Percentiles rank a stretch among this genome's conserved stretches.
Evolutionary conservation across 2,888 invertebrate species (phyloP).

Genomic region (Toxonevra muliebris): DNA sequence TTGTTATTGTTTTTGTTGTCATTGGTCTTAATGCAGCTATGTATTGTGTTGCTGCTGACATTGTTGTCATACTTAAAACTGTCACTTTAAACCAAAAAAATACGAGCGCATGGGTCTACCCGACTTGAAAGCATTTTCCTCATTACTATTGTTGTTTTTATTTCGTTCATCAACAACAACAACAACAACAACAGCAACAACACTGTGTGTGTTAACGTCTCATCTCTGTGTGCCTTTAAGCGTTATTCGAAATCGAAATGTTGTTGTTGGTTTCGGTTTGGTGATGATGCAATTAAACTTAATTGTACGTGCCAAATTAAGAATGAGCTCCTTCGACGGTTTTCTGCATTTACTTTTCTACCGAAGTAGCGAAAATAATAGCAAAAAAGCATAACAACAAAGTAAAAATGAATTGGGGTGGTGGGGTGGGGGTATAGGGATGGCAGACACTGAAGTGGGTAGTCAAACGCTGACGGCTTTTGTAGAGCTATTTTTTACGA

Average conservation of each 20-base stretch:
- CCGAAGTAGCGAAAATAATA: background rate
- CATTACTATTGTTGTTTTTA: background rate
- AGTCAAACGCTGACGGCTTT: too few species aligned
- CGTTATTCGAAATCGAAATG: too few species aligned
- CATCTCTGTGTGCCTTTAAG: too few species aligned
- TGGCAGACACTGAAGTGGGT: too few species aligned
- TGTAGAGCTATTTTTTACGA: too few species aligned
- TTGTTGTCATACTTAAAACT: background rate
- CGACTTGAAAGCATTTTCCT: background rate
- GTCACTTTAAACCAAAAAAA: background rate
- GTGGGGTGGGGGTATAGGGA: too few species aligned
- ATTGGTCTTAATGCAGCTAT: background rate
- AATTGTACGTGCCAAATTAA: conserved; percentile 46
- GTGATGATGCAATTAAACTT: conserved; percentile 45
- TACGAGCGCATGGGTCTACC: background rate
- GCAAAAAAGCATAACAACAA: background rate
- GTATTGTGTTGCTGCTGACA: background rate
- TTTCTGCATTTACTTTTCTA: background rate
- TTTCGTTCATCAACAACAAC: too few species aligned
- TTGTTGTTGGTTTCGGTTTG: background rate
- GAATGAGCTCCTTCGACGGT: conserved; percentile 12
- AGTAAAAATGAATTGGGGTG: too few species aligned
- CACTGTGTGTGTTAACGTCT: too few species aligned
- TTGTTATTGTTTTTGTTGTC: background rate
- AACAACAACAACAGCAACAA: too few species aligned